phyloP scores from a whole-genome alignment of 2,888 invertebrate species.

The Bursaphelenchus okinawaensis region DNA sequence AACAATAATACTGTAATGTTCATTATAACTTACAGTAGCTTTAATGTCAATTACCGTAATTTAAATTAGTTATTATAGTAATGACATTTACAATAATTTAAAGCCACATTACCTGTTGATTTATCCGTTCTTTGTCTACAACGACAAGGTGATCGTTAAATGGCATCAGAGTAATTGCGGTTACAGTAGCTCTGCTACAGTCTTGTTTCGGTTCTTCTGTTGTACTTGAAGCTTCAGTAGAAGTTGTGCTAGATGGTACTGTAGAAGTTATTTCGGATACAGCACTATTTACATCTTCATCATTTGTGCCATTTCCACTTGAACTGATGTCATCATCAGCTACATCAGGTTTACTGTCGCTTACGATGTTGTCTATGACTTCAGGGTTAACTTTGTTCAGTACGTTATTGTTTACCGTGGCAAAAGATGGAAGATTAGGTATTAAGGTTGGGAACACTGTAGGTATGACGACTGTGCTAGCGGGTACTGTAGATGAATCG shows the following conservation, averaged over 20 bases:
- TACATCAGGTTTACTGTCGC: too few relatives aligned
- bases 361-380: background rate
- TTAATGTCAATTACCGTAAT: too few relatives aligned
- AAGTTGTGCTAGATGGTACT: background rate
- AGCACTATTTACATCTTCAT: background rate
- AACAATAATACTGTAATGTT: too few relatives aligned
- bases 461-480: too few relatives aligned
- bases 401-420: background rate
- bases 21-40: too few relatives aligned
- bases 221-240: background rate
- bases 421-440: too few relatives aligned
- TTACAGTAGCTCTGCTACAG: background rate
- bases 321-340: background rate
- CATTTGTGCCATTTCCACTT: background rate
- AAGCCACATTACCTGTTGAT: conserved; percentile 3
- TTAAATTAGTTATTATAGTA: too few relatives aligned
- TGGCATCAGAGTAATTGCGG: conserved; percentile 10
- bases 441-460: too few relatives aligned
- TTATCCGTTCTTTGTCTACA: conserved; percentile 3
- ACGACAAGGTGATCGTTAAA: background rate
- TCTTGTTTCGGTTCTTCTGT: background rate
- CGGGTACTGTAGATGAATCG: too few relatives aligned
- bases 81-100: too few relatives aligned
- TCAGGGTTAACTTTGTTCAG: background rate
- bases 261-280: background rate